These are phyloP conservation scores for Pygoscelis antarcticus DNA, from an alignment of 2,113 vertebrate genomes.

Conservation along the genomic window DNA sequence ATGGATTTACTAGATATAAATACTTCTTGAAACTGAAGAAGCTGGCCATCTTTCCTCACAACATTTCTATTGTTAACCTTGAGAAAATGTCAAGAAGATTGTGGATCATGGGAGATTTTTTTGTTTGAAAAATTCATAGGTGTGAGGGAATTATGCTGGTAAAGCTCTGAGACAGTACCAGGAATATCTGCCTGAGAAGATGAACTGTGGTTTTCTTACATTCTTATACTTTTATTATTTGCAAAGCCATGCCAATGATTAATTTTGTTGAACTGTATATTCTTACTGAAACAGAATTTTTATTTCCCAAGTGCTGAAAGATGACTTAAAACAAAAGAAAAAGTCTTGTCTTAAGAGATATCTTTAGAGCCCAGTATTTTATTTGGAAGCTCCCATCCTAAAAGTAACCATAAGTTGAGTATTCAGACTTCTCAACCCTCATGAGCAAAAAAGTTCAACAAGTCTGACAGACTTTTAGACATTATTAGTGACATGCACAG, in stretches of 20 bases:
- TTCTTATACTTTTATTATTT: not conserved
- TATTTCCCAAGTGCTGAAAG: not conserved
- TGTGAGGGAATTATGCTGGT: not conserved
- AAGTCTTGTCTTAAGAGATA: not conserved
- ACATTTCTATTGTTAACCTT: not conserved
- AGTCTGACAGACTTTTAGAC: not conserved
- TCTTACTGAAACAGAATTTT: not conserved
- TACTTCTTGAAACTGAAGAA: not conserved
- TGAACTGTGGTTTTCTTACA: not conserved
- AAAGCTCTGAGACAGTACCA: fast-evolving
- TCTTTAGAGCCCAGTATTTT: not conserved
- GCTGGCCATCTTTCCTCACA: not conserved
- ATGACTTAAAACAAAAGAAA: not conserved
- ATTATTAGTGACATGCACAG: not conserved
- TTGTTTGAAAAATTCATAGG: not conserved
- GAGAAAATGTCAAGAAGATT: not conserved
- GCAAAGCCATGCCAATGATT: not conserved
- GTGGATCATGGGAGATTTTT: not conserved
- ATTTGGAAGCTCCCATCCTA: not conserved
- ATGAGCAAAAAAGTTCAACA: not conserved
- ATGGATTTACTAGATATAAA: not conserved
- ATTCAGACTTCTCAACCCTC: not conserved
- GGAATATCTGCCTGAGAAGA: not conserved
- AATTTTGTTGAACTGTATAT: not conserved
- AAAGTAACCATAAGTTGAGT: not conserved